A percentile compares a stretch with the other conserved stretches of the same genome.
Conservation (phyloP, 2,113 vertebrate genomes). For the Pterophyllum scalare region DNA sequence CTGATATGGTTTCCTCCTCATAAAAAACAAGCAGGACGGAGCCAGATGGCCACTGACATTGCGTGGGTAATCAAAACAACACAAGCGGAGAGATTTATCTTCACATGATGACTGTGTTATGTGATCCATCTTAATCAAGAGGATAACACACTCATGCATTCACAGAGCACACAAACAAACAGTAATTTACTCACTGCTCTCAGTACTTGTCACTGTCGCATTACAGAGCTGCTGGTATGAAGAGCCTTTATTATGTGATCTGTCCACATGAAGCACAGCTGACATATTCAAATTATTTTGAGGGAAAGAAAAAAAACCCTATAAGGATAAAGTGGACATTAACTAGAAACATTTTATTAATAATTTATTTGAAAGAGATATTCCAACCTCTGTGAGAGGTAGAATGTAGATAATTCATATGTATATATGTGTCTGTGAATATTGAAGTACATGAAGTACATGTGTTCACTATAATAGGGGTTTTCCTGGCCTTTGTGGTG, state of each 20-base stretch:
- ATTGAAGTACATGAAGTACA: too few species aligned
- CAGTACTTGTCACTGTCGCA: slow-evolving; percentile 32
- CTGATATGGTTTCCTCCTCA: slow-evolving; percentile 18
- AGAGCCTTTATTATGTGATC: neutral
- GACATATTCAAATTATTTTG: neutral
- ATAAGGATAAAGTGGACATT: neutral
- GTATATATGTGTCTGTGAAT: too few species aligned
- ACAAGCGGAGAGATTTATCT: slow-evolving; percentile 35
- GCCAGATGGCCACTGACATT: slow-evolving; percentile 46
- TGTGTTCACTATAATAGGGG: too few species aligned
- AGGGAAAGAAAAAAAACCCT: neutral
- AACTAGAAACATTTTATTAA: neutral
- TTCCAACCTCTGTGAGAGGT: too few species aligned
- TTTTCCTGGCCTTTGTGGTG: too few species aligned
- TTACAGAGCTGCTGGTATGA: neutral
- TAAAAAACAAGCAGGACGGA: neutral
- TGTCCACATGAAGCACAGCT: neutral
- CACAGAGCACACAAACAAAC: neutral
- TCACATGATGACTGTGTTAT: slow-evolving; percentile 9
- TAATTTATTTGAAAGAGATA: neutral
- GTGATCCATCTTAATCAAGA: slow-evolving; percentile 36
- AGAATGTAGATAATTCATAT: too few species aligned
- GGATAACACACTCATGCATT: neutral
- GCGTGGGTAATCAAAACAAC: slow-evolving; percentile 12
- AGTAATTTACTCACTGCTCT: slow-evolving; percentile 32